These are phyloP conservation scores for Drosophila prostipennis DNA, from an alignment of 2,888 invertebrate species.

Conservation along the genomic window DNA sequence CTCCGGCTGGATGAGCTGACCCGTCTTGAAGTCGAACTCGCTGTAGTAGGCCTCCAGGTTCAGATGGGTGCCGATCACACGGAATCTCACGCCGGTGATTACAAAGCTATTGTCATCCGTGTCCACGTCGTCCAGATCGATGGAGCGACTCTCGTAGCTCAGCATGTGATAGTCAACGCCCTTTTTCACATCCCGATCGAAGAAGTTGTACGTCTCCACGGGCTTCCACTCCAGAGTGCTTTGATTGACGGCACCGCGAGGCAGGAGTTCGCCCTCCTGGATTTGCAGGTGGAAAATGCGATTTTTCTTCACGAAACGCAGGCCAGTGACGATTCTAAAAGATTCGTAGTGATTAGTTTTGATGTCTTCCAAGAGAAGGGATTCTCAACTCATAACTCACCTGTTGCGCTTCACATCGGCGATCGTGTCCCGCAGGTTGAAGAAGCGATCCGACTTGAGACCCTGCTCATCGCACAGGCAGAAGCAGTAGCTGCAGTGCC, in stretches of 20 bases:
- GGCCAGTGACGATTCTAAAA: constrained; percentile 90
- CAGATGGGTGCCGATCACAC: constrained; percentile 91
- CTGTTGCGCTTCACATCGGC: constrained; percentile 87
- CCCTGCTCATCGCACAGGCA: constrained; percentile 93
- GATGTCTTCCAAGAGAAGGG: neutral
- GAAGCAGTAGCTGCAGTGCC: constrained; percentile 96
- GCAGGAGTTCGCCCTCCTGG: constrained; percentile 89
- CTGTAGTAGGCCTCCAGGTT: constrained; percentile 93
- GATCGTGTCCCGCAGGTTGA: constrained; percentile 89
- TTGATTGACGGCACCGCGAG: constrained; percentile 87
- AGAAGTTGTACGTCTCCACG: constrained; percentile 87
- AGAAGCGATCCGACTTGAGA: constrained; percentile 90
- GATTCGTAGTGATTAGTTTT: constrained; percentile 71
- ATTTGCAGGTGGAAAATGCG: constrained; percentile 93
- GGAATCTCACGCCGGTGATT: constrained; percentile 91
- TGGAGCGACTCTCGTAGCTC: constrained; percentile 89
- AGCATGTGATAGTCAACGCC: constrained; percentile 91
- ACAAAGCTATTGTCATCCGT: constrained; percentile 87
- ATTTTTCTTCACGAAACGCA: constrained; percentile 90
- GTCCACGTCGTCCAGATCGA: constrained; percentile 92
- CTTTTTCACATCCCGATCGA: constrained; percentile 86
- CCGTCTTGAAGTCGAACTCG: constrained; percentile 91
- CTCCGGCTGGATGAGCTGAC: constrained; percentile 87
- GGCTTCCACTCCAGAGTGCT: constrained; percentile 88
- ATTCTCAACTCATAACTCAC: constrained; percentile 83